Base-by-base conservation (phyloP, 2,888 invertebrate species). In the Dryococelus australis region DNA sequence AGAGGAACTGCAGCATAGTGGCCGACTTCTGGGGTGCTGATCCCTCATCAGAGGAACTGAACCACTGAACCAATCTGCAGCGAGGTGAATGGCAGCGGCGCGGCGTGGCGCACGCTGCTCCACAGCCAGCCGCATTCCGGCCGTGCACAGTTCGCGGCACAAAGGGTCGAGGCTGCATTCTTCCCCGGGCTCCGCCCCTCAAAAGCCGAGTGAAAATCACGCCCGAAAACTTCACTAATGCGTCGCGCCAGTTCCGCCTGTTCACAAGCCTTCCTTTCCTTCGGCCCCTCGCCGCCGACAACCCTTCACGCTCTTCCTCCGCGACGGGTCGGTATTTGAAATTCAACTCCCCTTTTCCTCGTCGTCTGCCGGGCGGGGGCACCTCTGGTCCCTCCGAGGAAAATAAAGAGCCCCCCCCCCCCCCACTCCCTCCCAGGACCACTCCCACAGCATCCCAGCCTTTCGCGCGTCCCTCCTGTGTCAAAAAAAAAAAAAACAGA, bases 201-300 rank as follows among this genome's bases (percentile, higher is more conserved):
- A 24, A 65, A 65, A 65, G 65, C 13, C 65, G 65, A 65, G 65
- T 24, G 65, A 65, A 65, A 65, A 65, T 65, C 65, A 65, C 65
- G 65, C 65, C 65, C 65, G 65, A 65, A 65, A 65, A 65, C 65
- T 65, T 65, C 65, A n/a, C 65, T 65, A 84, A 84, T 84, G 84
- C 84, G 47, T 43, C 84, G 84, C 47, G 84, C 43, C 20, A 47
- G 84, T 35, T 43, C 43, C 10, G 83, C 16, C 35, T 43, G 87
- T 89, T 87, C 87, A 88, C 88, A 87, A 88, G 43, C 88, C 88
- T 88, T 85, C 47, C 88, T 85, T 86, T 86, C 83, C 65, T 43
- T 84, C 84, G 85, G n/a, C 84, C 65, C 79, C 12, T 65, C 89
- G 20, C 87, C 85, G 85, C 9, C 10, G 28, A 24, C 16, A 8